These are phyloP conservation scores for Bombycilla garrulus DNA, from an alignment of 2,113 vertebrate genomes.

Conservation along the genomic window DNA sequence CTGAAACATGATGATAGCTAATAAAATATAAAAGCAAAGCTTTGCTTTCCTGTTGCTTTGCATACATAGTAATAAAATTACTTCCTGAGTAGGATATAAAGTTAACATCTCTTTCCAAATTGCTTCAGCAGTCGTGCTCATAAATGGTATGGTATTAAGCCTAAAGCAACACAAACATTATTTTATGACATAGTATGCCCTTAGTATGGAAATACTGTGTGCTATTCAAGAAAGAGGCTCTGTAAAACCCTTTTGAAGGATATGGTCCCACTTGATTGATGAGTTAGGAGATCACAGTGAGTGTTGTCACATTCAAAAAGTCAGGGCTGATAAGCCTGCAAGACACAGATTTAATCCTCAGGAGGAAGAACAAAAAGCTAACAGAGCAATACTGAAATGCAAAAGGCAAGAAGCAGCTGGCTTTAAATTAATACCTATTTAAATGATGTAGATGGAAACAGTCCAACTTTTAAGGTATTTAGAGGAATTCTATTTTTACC, in stretches of 20 bases:
- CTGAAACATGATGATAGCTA: slow-evolving; percentile 6
- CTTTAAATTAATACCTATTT: slow-evolving; percentile 24
- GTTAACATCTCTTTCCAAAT: slow-evolving; percentile 48
- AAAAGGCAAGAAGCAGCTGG: slow-evolving; percentile 17
- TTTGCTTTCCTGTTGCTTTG: slow-evolving; percentile 46
- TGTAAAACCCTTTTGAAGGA: neutral
- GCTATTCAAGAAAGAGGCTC: neutral
- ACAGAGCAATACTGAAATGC: neutral
- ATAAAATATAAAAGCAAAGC: slow-evolving; percentile 44
- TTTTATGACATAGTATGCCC: slow-evolving; percentile 1
- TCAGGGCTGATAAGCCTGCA: slow-evolving; percentile 14
- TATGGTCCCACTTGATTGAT: slow-evolving; percentile 3
- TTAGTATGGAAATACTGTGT: neutral
- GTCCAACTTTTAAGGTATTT: slow-evolving; percentile 11
- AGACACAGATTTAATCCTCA: slow-evolving; percentile 4
- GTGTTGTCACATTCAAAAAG: neutral
- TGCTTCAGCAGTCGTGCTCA: slow-evolving; percentile 26
- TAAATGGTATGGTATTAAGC: slow-evolving; percentile 28
- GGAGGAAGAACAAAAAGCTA: slow-evolving; percentile 11
- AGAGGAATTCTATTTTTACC: slow-evolving; percentile 11
- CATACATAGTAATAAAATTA: slow-evolving; percentile 39
- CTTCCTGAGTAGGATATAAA: slow-evolving; percentile 40
- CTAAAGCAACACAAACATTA: slow-evolving; percentile 40
- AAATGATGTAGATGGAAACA: neutral
- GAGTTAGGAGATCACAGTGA: slow-evolving; percentile 30